Evolutionary conservation across 1,140 invertebrate genomes (phyloP).

Genomic region (Akabosia matsudoensis): DNA sequence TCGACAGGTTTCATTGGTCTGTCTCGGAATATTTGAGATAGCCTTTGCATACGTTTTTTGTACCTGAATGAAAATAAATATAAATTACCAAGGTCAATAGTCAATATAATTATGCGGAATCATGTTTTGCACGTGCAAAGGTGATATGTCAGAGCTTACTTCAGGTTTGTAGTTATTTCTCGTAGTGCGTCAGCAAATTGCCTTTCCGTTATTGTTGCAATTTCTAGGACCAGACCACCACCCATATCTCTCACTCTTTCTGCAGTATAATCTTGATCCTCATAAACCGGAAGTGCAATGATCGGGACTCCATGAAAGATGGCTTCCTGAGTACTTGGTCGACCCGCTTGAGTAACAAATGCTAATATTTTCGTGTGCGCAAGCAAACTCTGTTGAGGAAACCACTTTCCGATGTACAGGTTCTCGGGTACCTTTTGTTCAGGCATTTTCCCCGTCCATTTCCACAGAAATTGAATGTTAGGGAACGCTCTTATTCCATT

Average conservation of each 20-base stretch:
- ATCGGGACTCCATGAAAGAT: constrained; percentile 22
- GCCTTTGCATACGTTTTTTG: constrained; percentile 52
- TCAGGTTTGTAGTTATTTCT: constrained; percentile 5
- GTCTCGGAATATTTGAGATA: constrained; percentile 52
- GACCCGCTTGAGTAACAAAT: constrained; percentile 13
- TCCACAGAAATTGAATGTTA: constrained; percentile 43
- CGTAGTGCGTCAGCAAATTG: constrained; percentile 8
- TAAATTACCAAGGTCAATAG: not conserved
- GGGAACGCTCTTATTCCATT: constrained; percentile 27
- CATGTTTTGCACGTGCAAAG: not conserved
- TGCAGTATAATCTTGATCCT: constrained; percentile 25
- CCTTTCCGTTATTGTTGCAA: not conserved
- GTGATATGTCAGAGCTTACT: not conserved
- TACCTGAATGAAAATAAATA: constrained; percentile 50
- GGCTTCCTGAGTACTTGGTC: constrained; percentile 18
- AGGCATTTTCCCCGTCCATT: constrained; percentile 40
- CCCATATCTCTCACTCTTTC: not conserved
- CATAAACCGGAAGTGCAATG: not conserved
- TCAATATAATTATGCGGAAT: no score
- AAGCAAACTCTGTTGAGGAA: constrained; percentile 46
- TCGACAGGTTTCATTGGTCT: constrained; percentile 39
- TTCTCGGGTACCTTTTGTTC: constrained; percentile 38
- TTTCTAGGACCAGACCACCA: constrained; percentile 11
- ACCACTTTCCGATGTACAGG: constrained; percentile 43
- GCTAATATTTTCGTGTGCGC: constrained; percentile 8